These are phyloP conservation scores for Tretioscincus oriximinensis DNA, from an alignment of 2,113 vertebrate species.

Conservation along the genomic window DNA sequence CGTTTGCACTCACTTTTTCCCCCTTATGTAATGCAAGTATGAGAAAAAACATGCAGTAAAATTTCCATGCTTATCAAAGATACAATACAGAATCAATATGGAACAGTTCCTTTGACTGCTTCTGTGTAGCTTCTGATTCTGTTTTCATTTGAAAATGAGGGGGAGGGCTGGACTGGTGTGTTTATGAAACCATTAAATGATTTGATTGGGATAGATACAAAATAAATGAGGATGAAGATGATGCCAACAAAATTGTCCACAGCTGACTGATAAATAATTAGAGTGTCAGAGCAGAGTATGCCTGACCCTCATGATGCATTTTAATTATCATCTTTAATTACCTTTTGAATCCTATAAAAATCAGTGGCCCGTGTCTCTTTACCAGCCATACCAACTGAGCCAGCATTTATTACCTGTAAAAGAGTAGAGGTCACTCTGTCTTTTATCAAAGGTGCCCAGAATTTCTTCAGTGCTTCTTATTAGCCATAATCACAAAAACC, in stretches of 20 bases:
- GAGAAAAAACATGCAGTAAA: not conserved
- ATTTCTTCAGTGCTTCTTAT: conserved; percentile 1
- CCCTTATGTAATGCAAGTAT: too few species aligned
- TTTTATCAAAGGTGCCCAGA: conserved; percentile 14
- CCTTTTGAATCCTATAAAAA: conserved; percentile 54
- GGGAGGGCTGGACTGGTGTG: not conserved
- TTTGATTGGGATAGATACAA: conserved; percentile 36
- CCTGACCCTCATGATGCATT: conserved; percentile 36
- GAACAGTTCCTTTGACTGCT: not conserved
- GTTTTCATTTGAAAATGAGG: not conserved
- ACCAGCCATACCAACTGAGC: not conserved
- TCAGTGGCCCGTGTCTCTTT: conserved; percentile 17
- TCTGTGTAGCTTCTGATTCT: not conserved
- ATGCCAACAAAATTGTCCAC: conserved; percentile 40
- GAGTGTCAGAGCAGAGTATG: conserved; percentile 30
- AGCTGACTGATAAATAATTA: conserved; percentile 54
- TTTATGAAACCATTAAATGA: conserved; percentile 34
- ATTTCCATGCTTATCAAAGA: not conserved
- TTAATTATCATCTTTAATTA: conserved; percentile 54
- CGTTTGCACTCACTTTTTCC: not conserved
- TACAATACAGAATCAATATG: not conserved
- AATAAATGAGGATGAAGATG: conserved; percentile 51
- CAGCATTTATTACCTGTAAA: conserved; percentile 35
- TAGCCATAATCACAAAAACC: not conserved
- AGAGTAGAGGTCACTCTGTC: conserved; percentile 31